Percentiles rank a stretch among this genome's conserved stretches.
phyloP scores from a whole-genome alignment of 1,140 invertebrate species.

The Harpegnathos saltator region DNA sequence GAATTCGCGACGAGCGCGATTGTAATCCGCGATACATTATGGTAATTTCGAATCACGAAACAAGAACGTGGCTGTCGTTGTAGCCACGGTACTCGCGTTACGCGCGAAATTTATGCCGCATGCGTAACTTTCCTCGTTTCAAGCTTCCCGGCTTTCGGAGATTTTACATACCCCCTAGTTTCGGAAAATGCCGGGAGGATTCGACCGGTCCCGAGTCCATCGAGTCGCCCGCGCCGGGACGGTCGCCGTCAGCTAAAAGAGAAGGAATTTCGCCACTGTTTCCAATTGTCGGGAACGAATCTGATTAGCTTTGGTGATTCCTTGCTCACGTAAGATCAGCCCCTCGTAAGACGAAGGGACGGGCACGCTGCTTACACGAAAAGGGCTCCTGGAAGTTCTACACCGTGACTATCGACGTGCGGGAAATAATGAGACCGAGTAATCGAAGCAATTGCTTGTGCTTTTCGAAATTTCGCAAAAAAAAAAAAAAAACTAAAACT shows the following conservation, averaged over 20 bases:
- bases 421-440: not conserved
- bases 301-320: conserved; percentile 52
- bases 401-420: not conserved
- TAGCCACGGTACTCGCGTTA: not conserved
- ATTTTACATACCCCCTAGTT: not conserved
- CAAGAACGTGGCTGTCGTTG: conserved; percentile 4
- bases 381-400: not conserved
- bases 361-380: not conserved
- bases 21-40: conserved; percentile 37
- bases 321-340: conserved; percentile 40
- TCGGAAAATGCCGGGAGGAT: conserved; percentile 2
- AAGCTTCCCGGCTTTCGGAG: not conserved
- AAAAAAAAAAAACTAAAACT: not conserved
- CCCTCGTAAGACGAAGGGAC: not conserved
- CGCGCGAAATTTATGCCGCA: conserved; percentile 5
- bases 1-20: not conserved
- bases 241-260: conserved; percentile 55
- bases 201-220: not conserved
- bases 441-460: not conserved
- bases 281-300: conserved; percentile 43
- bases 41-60: conserved; percentile 25
- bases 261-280: conserved; percentile 20
- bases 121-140: not conserved
- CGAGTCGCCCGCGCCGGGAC: conserved; percentile 3
- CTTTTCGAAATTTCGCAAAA: not conserved